Evolutionary conservation across 2,113 vertebrate species (phyloP).

Genomic region (Onychostruthus taczanowskii): DNA sequence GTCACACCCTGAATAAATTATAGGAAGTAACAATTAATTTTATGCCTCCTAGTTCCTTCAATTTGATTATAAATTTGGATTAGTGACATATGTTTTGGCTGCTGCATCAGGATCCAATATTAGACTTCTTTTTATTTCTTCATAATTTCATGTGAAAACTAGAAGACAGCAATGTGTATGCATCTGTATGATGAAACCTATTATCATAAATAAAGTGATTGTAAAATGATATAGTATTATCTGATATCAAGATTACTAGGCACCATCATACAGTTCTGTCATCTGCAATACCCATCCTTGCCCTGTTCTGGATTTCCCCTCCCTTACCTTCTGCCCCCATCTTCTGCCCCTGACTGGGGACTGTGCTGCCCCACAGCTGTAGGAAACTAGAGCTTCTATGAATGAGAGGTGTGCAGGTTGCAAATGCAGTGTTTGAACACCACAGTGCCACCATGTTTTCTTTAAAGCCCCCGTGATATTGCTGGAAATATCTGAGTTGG

Average conservation of each 20-base stretch:
- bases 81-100: background rate
- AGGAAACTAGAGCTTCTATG: background rate
- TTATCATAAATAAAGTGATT: background rate
- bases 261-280: background rate
- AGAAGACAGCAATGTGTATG: background rate
- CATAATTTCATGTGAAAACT: background rate
- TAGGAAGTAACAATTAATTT: background rate
- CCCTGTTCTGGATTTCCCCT: background rate
- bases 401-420: background rate
- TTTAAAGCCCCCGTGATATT: background rate
- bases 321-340: background rate
- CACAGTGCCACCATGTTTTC: background rate
- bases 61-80: background rate
- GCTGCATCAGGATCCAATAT: background rate
- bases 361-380: background rate
- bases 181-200: background rate
- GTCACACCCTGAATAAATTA: background rate
- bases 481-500: background rate
- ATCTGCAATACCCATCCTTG: background rate
- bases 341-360: background rate
- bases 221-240: background rate
- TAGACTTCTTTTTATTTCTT: background rate
- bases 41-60: background rate
- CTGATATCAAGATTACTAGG: background rate
- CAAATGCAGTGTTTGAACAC: background rate